Evolutionary conservation across 2,797 vertebrate species (phyloP).

Genomic region (Monodelphis domestica): DNA sequence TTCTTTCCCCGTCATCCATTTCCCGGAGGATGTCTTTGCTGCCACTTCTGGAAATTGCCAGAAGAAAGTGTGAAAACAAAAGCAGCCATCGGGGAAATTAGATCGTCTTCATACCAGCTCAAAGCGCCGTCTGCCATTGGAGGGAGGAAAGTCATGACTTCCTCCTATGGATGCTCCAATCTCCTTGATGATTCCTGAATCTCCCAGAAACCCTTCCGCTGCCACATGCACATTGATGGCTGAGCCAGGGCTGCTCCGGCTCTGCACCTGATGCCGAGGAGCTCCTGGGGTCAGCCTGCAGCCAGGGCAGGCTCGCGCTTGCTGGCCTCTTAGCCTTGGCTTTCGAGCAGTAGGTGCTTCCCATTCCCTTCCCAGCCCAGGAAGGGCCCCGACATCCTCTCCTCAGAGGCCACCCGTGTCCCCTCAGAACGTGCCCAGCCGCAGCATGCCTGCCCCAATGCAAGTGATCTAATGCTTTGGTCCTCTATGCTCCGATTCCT

Average conservation of each 20-base stretch:
- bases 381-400: neutral
- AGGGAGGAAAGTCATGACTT: slow-evolving; percentile 47
- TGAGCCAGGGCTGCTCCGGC: neutral
- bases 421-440: neutral
- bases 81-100: neutral
- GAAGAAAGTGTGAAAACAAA: slow-evolving; percentile 31
- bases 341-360: neutral
- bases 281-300: neutral
- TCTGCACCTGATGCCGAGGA: too few relatives aligned
- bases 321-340: neutral
- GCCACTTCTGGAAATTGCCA: slow-evolving; percentile 21
- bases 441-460: neutral
- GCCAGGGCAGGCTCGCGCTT: neutral
- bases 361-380: neutral
- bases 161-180: slow-evolving; percentile 1
- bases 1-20: neutral
- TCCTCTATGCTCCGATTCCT: neutral
- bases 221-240: neutral
- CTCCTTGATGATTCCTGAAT: slow-evolving; percentile 44
- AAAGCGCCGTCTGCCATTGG: neutral
- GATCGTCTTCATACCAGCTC: neutral
- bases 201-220: slow-evolving; percentile 15
- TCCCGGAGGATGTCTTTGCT: neutral
- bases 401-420: neutral
- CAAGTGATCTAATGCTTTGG: neutral